phyloP scores from a whole-genome alignment of 2,113 vertebrate species.

The Telmatochromis bifrenatus region DNA sequence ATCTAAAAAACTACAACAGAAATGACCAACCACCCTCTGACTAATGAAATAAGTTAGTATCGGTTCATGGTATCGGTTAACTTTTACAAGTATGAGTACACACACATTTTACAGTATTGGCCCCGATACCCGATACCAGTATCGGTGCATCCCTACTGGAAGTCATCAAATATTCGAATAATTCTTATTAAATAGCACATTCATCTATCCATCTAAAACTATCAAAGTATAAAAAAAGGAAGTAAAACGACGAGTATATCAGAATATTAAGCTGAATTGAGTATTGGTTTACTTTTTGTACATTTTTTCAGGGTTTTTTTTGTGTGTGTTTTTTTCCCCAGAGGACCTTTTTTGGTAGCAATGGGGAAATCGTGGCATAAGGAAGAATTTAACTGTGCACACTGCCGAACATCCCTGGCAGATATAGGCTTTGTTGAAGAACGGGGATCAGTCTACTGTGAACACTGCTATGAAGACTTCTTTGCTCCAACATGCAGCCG shows the following conservation, averaged over 20 bases:
- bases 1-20: too few relatives aligned
- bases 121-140: too few relatives aligned
- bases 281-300: not conserved
- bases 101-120: too few relatives aligned
- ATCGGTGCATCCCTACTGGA: not conserved
- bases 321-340: slow-evolving; percentile 35
- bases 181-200: not conserved
- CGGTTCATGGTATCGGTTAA: too few relatives aligned
- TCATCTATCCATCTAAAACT: not conserved
- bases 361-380: slow-evolving; percentile 96
- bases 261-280: not conserved
- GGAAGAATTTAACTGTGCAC: slow-evolving; percentile 91
- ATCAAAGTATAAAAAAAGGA: not conserved
- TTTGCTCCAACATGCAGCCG: slow-evolving; percentile 89
- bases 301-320: rapidly evolving
- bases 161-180: not conserved
- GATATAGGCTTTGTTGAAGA: slow-evolving; percentile 95
- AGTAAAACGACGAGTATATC: not conserved
- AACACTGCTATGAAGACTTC: slow-evolving; percentile 94
- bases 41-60: too few relatives aligned
- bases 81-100: too few relatives aligned
- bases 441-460: slow-evolving; percentile 84
- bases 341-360: slow-evolving; percentile 94
- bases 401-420: slow-evolving; percentile 86
- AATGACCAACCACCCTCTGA: too few relatives aligned